These are phyloP conservation scores for Rhodeus uyekii DNA, from an alignment of 2,797 vertebrate species.

Conservation along the genomic window DNA sequence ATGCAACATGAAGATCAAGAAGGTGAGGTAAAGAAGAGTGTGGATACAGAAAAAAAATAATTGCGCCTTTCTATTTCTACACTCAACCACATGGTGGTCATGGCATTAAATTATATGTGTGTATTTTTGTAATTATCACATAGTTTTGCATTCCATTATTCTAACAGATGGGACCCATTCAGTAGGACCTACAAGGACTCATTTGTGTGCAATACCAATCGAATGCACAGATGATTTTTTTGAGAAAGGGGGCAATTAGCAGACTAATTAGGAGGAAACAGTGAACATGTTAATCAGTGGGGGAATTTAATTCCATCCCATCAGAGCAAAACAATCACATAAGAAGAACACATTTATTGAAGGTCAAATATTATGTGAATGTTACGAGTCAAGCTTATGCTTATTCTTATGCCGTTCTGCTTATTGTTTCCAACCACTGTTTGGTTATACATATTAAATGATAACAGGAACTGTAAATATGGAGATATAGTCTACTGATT, in stretches of 20 bases:
- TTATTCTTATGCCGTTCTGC: neutral
- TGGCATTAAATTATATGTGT: slow-evolving; percentile 21
- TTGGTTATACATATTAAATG: neutral
- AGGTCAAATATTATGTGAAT: slow-evolving; percentile 31
- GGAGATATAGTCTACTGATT: neutral
- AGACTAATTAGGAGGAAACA: slow-evolving; percentile 71
- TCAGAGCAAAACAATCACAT: slow-evolving; percentile 34
- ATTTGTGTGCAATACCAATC: slow-evolving; percentile 75
- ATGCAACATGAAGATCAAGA: neutral
- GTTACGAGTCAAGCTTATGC: neutral
- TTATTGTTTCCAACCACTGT: neutral
- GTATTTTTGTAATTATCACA: slow-evolving; percentile 41
- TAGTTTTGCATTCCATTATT: slow-evolving; percentile 45
- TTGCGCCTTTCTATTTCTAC: slow-evolving; percentile 13
- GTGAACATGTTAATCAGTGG: slow-evolving; percentile 72
- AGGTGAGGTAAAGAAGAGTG: neutral
- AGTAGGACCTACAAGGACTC: slow-evolving; percentile 50
- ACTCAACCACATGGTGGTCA: neutral
- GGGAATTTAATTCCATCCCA: slow-evolving; percentile 35
- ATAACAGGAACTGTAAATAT: neutral
- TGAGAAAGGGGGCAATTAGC: slow-evolving; percentile 73
- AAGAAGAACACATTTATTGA: slow-evolving; percentile 21
- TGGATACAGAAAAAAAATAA: neutral
- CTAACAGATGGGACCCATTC: slow-evolving; percentile 44
- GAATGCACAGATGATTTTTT: slow-evolving; percentile 72